phyloP scores from a whole-genome alignment of 2,888 invertebrate genomes.

The Empis stercorea region DNA sequence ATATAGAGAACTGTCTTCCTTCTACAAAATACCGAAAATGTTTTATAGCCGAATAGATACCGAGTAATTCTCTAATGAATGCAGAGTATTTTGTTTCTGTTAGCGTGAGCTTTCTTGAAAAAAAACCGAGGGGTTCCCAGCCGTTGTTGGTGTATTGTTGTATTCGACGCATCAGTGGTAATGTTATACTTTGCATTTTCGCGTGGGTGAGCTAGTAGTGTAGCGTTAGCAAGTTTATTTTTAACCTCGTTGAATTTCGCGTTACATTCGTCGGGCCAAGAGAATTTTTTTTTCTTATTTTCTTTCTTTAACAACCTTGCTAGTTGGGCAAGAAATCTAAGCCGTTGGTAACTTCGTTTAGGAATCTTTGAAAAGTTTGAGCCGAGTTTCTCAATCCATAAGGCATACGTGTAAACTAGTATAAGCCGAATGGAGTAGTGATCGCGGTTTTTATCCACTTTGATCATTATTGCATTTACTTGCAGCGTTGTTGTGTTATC shows the following conservation, averaged over 20 bases:
- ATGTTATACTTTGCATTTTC: not conserved
- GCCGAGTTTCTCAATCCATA: too few species aligned
- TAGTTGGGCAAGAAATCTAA: not conserved
- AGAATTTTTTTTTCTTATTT: not conserved
- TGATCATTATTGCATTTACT: too few species aligned
- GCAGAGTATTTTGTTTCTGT: slow-evolving; percentile 23
- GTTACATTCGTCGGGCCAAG: not conserved
- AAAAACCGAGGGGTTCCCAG: slow-evolving; percentile 28
- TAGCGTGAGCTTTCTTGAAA: slow-evolving; percentile 21
- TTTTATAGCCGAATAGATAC: slow-evolving; percentile 22
- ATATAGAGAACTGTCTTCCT: slow-evolving; percentile 4
- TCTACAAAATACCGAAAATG: slow-evolving; percentile 11
- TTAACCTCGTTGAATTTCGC: not conserved
- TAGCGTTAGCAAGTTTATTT: not conserved
- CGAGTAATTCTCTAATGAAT: slow-evolving; percentile 29
- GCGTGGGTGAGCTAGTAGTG: slow-evolving; percentile 1
- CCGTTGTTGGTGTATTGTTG: slow-evolving; percentile 19
- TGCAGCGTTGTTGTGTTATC: too few species aligned
- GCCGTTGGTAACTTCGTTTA: too few species aligned
- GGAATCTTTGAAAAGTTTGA: too few species aligned
- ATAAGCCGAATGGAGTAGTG: too few species aligned
- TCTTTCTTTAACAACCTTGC: not conserved
- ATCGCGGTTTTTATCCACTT: too few species aligned
- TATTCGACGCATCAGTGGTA: slow-evolving; percentile 4
- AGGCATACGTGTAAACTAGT: too few species aligned